Evolutionary conservation across 2,113 vertebrate genomes (phyloP).

Genomic region (Morphnarchus princeps): DNA sequence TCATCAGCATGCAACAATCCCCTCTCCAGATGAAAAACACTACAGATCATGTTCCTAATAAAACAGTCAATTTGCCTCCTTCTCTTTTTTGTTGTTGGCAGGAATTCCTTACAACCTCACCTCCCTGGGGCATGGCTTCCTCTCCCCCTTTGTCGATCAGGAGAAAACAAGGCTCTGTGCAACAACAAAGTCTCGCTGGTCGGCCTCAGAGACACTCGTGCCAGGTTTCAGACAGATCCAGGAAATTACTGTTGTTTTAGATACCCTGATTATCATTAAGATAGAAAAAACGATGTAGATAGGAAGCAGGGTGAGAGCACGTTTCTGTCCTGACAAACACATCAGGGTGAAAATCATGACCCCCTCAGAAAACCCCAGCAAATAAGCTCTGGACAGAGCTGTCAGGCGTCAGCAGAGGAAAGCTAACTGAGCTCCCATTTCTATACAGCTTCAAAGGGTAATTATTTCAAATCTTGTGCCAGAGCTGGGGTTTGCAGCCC

Average conservation of each 20-base stretch:
- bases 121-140: not conserved
- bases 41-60: slow-evolving; percentile 62
- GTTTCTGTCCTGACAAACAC: not conserved
- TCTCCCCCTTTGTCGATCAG: not conserved
- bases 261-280: not conserved
- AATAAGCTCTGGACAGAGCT: not conserved
- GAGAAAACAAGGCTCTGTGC: slow-evolving; percentile 20
- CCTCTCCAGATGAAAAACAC: slow-evolving; percentile 53
- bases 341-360: not conserved
- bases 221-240: not conserved
- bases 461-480: not conserved
- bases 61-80: slow-evolving; percentile 59
- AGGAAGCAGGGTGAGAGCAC: not conserved
- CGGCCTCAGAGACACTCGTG: not conserved
- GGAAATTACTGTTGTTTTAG: not conserved
- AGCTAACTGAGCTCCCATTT: not conserved
- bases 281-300: not conserved
- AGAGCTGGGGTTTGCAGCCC: not conserved
- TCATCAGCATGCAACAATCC: slow-evolving; percentile 55
- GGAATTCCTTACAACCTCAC: slow-evolving; percentile 19
- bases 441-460: not conserved
- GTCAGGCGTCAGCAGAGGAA: not conserved
- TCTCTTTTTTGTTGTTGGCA: slow-evolving; percentile 44
- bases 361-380: not conserved
- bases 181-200: not conserved